Base-by-base conservation (phyloP, 2,888 invertebrate species). In the Parnassius orleans region DNA sequence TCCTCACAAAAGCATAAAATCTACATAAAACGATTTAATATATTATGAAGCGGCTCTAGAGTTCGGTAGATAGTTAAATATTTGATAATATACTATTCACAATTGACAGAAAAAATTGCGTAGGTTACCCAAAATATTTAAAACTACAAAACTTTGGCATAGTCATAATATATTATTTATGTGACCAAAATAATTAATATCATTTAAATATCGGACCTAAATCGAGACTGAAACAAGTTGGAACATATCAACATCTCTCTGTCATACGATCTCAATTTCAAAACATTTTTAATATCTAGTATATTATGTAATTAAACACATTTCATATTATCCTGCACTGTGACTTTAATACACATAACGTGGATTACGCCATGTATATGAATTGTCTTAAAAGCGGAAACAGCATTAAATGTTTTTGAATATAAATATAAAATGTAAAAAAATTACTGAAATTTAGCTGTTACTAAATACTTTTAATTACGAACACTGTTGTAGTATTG, bases 321-420 rank as follows among this genome's bases (percentile, higher is more conserved):
- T 52, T 52, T 56, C 43, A 53, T 62, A 57, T 57, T 19, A 57
- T 57, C 41, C 53, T 62, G 62, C 62, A 62, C 62, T 57, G 10
- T 48, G 53, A 53, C 41, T 41, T 57, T 43, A 15, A 19, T 14
- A 52, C 10, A 44, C 42, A 12, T 33, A 33, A 53, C 14, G 42
- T 56, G 47, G 46, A 12, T 33, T 9, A n/a, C 47, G 57, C 33
- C 48, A 53, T 57, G n/a, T 53, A 42, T 53, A 12, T 44, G 12
- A 15, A 53, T 61, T 61, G 57, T 54, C 58, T 62, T 63, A 12
- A 48, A 63, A 51, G 62, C 58, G 51, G 58, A 41, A 41, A 41
- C 5, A 7, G 7, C 33, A 7, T 33, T 33, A 33, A 7, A 19
- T 2, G 19, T 19, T 19, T 19, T 2, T 19, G 19, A 19, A 19